These are phyloP conservation scores for Lasioglossum marginatum DNA, from an alignment of 2,888 invertebrate genomes.

Conservation along the genomic window DNA sequence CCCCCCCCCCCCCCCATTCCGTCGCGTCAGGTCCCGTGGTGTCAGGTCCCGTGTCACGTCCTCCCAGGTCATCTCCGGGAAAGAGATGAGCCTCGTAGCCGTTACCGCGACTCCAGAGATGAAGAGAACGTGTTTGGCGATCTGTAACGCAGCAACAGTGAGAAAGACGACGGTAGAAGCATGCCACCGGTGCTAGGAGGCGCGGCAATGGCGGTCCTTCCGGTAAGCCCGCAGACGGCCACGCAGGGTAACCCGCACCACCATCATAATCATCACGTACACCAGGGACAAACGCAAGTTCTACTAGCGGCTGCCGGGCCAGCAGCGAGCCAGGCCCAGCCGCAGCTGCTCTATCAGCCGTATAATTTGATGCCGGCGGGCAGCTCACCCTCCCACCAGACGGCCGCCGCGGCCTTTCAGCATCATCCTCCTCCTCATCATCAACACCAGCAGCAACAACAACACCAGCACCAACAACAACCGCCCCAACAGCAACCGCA, in stretches of 20 bases:
- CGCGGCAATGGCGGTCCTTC: constrained; percentile 84
- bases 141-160: constrained; percentile 36
- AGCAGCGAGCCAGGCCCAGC: constrained; percentile 72
- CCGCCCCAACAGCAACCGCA: constrained; percentile 16
- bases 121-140: constrained; percentile 58
- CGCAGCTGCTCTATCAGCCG: constrained; percentile 82
- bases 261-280: constrained; percentile 71
- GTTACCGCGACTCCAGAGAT: constrained; percentile 64
- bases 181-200: constrained; percentile 84
- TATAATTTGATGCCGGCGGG: constrained; percentile 81
- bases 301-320: constrained; percentile 68
- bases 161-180: constrained; percentile 67
- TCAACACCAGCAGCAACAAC: constrained; percentile 55
- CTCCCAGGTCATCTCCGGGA: not conserved
- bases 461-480: constrained; percentile 61
- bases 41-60: not conserved
- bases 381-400: constrained; percentile 74
- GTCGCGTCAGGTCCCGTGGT: not conserved
- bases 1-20: too few relatives aligned
- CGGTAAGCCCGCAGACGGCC: constrained; percentile 84
- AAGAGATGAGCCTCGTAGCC: constrained; percentile 66
- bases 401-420: constrained; percentile 72
- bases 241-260: constrained; percentile 81
- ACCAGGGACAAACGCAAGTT: constrained; percentile 78
- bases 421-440: constrained; percentile 72